phyloP scores from a whole-genome alignment of 1,140 invertebrate genomes.

The Ceratina australensis region DNA sequence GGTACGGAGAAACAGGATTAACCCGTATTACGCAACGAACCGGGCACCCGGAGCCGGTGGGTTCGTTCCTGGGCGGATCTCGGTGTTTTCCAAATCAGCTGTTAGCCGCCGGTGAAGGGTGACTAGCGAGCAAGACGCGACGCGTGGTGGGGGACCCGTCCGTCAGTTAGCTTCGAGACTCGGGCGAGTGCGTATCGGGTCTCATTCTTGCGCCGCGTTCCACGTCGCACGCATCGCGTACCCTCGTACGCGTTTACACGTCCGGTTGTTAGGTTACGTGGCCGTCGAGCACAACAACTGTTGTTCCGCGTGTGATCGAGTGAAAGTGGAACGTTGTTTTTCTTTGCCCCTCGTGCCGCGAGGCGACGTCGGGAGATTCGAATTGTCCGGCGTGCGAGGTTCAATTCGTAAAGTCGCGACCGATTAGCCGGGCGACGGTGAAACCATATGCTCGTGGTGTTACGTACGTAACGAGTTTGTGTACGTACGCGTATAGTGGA shows the following conservation, averaged over 20 bases:
- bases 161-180: slow-evolving; percentile 59
- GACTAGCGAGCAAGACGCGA: slow-evolving; percentile 12
- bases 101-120: slow-evolving; percentile 64
- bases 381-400: background rate
- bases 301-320: slow-evolving; percentile 10
- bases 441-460: slow-evolving; percentile 42
- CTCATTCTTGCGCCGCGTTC: background rate
- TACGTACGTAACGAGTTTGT: too few relatives aligned
- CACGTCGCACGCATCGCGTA: background rate
- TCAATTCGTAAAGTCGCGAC: background rate
- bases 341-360: too few relatives aligned
- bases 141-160: slow-evolving; percentile 45
- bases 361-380: too few relatives aligned
- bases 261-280: background rate
- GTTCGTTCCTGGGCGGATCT: slow-evolving; percentile 46
- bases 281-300: background rate
- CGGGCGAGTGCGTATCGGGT: slow-evolving; percentile 37
- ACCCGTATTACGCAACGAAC: slow-evolving; percentile 24
- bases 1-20: slow-evolving; percentile 17
- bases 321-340: slow-evolving; percentile 49
- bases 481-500: slow-evolving; percentile 10
- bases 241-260: slow-evolving; percentile 4
- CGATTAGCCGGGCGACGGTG: background rate
- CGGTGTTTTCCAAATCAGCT: slow-evolving; percentile 74
- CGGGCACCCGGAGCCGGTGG: background rate